Evolutionary conservation across 2,113 vertebrate genomes (phyloP), one percentile per base, ranked within the genome.

Genomic region (Micromys minutus): DNA sequence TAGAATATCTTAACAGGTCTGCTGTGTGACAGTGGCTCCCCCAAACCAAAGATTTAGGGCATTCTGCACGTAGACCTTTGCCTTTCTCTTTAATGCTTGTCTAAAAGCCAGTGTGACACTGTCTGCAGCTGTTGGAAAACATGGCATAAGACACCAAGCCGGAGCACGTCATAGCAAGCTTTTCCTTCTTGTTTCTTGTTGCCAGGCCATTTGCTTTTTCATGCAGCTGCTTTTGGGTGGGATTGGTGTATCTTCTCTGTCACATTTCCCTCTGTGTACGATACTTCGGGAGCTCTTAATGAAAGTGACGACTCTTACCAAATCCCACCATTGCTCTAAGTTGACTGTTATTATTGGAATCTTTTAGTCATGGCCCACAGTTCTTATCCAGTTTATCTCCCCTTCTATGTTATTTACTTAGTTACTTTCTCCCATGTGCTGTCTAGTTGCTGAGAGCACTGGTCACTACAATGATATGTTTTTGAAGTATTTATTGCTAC

Each of bases 381-480:
- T 87, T 0, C 1, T 65, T 5, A 42, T 52, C 24, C 59, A 88
- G 87, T 87, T 71, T n/a, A 90, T 77, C 95, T 75, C 67, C 76
- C 13, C 42, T 89, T 42, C 55, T 95, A 52, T 89, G 67, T 84
- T 22, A 31, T n/a, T 94, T 88, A 24, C 39, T 76, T 95, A 85
- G 39, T 96, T 96, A 36, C 42, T 75, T 22, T 75, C 47, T 39
- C 42, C n/a, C 29, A 31, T 76, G 16, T 4, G 8, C 24, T 75
- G 26, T 75, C 52, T 36, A 63, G 55, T 47, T 15, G 5, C 31
- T 71, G 42, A 85, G 12, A 85, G 34, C 0, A 63, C 47, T 31
- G 90, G 87, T 87, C 7, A 6, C n/a, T 86, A 72, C 75, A 42
- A 63, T 29, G 24, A 21, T 79, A 92, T 67, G 59, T 15, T 13